These are phyloP conservation scores for Mnemiopsis leidyi DNA, from an alignment of 37 sponge, comb jelly and placozoan genomes.

Conservation along the genomic window DNA sequence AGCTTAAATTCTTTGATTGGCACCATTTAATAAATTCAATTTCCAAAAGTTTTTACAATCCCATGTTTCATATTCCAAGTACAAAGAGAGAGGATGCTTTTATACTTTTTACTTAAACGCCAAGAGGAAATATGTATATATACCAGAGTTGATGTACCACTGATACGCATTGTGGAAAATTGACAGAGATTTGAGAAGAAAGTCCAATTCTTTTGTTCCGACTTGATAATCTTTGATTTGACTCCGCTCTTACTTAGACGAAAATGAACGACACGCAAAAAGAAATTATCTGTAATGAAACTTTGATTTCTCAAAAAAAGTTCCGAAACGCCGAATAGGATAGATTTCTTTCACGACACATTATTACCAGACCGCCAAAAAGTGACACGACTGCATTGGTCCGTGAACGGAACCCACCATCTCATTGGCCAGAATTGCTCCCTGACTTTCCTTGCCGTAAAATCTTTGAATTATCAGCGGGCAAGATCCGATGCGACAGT, in stretches of 20 bases:
- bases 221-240: neutral
- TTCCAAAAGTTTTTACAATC: no score
- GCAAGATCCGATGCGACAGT: neutral
- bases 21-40: no score
- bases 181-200: no score
- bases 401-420: neutral
- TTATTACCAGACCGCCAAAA: neutral
- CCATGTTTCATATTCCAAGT: no score
- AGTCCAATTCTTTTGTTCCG: no score
- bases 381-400: neutral
- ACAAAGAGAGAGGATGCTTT: no score
- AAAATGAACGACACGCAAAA: neutral
- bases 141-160: no score
- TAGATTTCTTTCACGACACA: neutral
- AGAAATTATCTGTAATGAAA: neutral
- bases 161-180: no score
- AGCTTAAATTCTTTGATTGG: no score
- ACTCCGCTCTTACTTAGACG: neutral
- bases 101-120: no score
- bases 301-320: neutral
- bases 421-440: neutral
- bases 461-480: neutral
- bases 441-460: neutral
- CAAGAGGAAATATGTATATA: no score
- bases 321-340: neutral